Evolutionary conservation across 2,888 invertebrate genomes (phyloP), one percentile per base, ranked within the genome.

Genomic region (Monoplex corrugatus): DNA sequence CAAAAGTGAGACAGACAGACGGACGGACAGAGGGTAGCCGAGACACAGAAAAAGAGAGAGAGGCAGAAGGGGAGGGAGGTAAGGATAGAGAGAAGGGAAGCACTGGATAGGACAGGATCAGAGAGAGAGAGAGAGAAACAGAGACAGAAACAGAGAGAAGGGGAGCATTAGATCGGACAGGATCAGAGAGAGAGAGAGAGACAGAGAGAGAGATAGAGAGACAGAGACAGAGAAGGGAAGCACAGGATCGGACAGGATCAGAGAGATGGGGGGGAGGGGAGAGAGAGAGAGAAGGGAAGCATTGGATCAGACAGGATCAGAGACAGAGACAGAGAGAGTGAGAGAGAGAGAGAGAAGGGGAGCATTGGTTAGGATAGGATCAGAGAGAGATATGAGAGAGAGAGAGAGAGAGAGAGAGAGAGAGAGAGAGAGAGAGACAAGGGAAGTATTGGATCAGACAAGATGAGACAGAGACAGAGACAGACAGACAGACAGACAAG

Each of bases 131-230:
- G 75, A 35, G 75, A 35, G 75, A 35, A 16, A 40, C 3, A 78
- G 78, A 19, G 78, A 75, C 35, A 75, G 75, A 35, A 35, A 75
- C 35, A 75, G 75, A 35, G 75, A 35, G 75, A 75, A 35, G 35
- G 75, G 35, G 19, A n/a, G n/a, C n/a, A n/a, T n/a, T n/a, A n/a
- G n/a, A n/a, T n/a, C n/a, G n/a, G n/a, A n/a, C n/a, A n/a, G n/a
- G n/a, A n/a, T n/a, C n/a, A n/a, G n/a, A n/a, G n/a, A n/a, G n/a
- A n/a, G n/a, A n/a, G n/a, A n/a, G 75, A 35, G 75, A 35, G 75
- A 75, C 5, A 75, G 75, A 75, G 75, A 75, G 75, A 75, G 35
- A 75, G 35, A 75, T 32, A 75, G 35, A 75, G 75, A 75, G 75
- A 75, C 5, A n/a, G n/a, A n/a, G n/a, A 50, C 50, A 50, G 50